These are phyloP conservation scores for Papilio aristodemus DNA, from an alignment of 1,140 invertebrate species.

Conservation along the genomic window DNA sequence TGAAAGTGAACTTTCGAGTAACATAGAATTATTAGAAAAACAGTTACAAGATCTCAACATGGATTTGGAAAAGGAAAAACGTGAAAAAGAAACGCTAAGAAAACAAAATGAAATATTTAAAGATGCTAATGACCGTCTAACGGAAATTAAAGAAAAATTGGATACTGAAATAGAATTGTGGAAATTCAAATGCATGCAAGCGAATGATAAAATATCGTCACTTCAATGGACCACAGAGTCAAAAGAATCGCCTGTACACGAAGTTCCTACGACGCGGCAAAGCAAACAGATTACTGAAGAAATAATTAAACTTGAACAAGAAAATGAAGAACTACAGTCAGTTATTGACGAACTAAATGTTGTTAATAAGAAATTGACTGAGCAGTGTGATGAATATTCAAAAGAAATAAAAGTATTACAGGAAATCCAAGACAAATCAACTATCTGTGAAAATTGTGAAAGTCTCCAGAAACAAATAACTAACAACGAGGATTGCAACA, in stretches of 20 bases:
- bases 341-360: conserved; percentile 79
- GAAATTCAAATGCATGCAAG: conserved; percentile 85
- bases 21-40: conserved; percentile 84
- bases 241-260: conserved; percentile 46
- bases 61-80: conserved; percentile 81
- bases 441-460: conserved; percentile 37
- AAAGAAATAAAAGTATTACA: conserved; percentile 48
- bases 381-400: conserved; percentile 46
- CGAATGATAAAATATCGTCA: conserved; percentile 82
- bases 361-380: conserved; percentile 57
- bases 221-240: conserved; percentile 81
- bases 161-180: conserved; percentile 86
- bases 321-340: conserved; percentile 87
- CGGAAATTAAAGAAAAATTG: conserved; percentile 90
- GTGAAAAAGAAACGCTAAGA: conserved; percentile 84
- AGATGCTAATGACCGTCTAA: conserved; percentile 87
- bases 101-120: conserved; percentile 88
- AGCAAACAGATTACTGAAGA: conserved; percentile 74
- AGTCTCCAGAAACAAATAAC: conserved; percentile 26
- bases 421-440: conserved; percentile 39
- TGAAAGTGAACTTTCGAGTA: conserved; percentile 86
- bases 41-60: conserved; percentile 81
- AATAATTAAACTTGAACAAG: conserved; percentile 83
- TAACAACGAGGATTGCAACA: conserved; percentile 14
- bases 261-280: conserved; percentile 29